Evolutionary conservation across 2,797 vertebrate genomes (phyloP).

Genomic region (Sitta carolinensis): DNA sequence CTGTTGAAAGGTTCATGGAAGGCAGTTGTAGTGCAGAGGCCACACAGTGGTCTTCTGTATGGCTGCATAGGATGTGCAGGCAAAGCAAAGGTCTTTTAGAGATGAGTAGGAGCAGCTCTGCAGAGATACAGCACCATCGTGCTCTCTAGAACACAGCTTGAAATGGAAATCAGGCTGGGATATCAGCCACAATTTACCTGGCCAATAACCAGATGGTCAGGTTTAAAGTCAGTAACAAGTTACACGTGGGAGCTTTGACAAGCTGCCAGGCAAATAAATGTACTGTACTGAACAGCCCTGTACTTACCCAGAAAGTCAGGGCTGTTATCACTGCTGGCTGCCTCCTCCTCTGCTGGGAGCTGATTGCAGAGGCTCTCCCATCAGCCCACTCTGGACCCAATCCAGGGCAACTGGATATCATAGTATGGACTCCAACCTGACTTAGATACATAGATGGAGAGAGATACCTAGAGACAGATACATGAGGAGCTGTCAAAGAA

Average conservation of each 20-base stretch:
- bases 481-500: neutral
- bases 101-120: neutral
- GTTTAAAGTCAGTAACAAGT: neutral
- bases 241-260: neutral
- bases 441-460: neutral
- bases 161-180: neutral
- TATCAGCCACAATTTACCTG: neutral
- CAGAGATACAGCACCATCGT: accelerated
- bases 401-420: neutral
- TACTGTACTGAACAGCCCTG: neutral
- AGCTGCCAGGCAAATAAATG: neutral
- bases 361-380: neutral
- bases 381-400: neutral
- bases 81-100: accelerated
- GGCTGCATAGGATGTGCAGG: neutral
- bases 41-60: neutral
- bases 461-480: no score
- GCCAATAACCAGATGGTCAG: neutral
- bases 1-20: neutral
- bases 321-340: neutral
- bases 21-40: neutral
- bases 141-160: neutral
- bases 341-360: neutral
- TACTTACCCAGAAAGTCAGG: neutral
- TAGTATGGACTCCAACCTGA: neutral